These are phyloP conservation scores for Trichacis sp. DNA, from an alignment of 2,888 invertebrate species.

Conservation along the genomic window DNA sequence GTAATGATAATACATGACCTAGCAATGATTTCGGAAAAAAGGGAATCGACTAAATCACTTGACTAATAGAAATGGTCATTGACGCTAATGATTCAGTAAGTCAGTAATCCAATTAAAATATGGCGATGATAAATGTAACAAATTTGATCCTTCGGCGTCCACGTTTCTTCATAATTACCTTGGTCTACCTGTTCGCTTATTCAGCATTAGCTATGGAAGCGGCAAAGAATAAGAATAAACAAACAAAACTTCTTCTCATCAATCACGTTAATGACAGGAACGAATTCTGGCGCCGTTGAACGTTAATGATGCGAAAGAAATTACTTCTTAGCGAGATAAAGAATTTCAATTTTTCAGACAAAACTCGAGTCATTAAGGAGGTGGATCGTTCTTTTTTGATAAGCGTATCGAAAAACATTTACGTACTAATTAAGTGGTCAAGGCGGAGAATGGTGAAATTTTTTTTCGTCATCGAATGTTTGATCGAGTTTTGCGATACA, in stretches of 20 bases:
- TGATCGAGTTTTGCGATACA: too few relatives aligned
- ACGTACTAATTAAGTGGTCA: too few relatives aligned
- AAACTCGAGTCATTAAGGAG: background rate
- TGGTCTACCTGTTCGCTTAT: slow-evolving; percentile 6
- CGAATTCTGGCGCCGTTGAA: slow-evolving; percentile 43
- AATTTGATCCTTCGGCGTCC: slow-evolving; percentile 3
- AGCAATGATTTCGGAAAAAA: too few relatives aligned
- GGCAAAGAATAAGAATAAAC: slow-evolving; percentile 44
- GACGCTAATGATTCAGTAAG: background rate
- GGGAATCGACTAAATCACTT: background rate
- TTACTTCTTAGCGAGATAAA: slow-evolving; percentile 4
- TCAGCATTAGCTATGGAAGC: slow-evolving; percentile 7
- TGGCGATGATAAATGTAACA: background rate
- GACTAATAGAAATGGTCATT: background rate
- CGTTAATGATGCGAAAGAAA: slow-evolving; percentile 26
- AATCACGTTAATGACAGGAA: slow-evolving; percentile 55
- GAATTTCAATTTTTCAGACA: background rate
- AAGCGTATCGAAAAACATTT: too few relatives aligned
- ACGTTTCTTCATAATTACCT: slow-evolving; percentile 5
- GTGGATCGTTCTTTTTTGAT: background rate
- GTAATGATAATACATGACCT: too few relatives aligned
- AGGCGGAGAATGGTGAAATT: too few relatives aligned
- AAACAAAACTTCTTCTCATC: slow-evolving; percentile 54
- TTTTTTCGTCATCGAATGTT: too few relatives aligned
- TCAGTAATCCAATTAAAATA: background rate